These are phyloP conservation scores for Catocala fraxini DNA, from an alignment of 2,888 invertebrate genomes.

Conservation along the genomic window DNA sequence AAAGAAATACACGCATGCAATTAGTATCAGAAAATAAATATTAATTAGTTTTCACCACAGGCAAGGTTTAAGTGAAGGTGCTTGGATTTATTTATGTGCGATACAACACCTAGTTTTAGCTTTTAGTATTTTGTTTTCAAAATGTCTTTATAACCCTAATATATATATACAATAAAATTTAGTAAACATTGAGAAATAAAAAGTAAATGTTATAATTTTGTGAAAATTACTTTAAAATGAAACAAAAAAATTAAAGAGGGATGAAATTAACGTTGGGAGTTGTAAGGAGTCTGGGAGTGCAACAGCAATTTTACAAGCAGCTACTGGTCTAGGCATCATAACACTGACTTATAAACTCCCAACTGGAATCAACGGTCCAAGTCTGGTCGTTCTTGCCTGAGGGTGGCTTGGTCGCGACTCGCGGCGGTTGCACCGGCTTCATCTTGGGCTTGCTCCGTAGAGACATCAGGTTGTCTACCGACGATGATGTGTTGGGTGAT, in stretches of 20 bases:
- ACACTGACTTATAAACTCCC: constrained; percentile 94
- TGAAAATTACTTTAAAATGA: not conserved
- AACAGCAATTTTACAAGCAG: constrained; percentile 44
- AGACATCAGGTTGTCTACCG: constrained; percentile 90
- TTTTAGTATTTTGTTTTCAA: no score
- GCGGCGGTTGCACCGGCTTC: constrained; percentile 92
- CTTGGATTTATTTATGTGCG: no score
- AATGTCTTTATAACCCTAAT: no score
- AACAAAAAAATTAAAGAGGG: not conserved
- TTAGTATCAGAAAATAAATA: not conserved
- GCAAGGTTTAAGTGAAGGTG: constrained; percentile 3
- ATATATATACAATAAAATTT: no score
- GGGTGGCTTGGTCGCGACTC: constrained; percentile 82
- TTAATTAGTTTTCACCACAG: not conserved
- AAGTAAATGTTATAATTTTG: no score
- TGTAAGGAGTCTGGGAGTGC: constrained; percentile 48
- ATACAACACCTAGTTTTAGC: no score
- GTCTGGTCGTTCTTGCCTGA: constrained; percentile 86
- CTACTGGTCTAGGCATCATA: constrained; percentile 52
- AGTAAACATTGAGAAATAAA: no score
- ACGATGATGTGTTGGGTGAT: constrained; percentile 88
- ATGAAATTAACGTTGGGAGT: constrained; percentile 22
- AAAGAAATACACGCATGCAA: constrained; percentile 5
- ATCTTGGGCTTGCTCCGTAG: constrained; percentile 88
- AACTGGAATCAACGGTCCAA: constrained; percentile 96